Evolutionary conservation across 2,888 invertebrate genomes (phyloP).

Genomic region (Gortyna flavago): DNA sequence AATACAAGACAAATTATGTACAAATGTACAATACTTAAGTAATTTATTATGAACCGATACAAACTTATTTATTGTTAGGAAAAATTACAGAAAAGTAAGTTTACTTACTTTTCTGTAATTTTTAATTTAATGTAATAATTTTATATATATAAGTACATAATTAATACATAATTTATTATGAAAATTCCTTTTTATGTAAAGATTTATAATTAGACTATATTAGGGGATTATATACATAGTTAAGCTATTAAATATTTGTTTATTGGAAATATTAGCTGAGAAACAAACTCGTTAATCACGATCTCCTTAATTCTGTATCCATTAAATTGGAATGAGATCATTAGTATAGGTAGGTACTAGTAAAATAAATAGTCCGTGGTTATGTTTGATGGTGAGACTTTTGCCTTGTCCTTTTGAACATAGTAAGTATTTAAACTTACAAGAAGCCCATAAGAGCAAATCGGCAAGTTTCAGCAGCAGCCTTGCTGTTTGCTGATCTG

Average conservation of each 20-base stretch:
- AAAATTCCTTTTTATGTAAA: neutral
- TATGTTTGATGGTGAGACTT: neutral
- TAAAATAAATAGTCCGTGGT: neutral
- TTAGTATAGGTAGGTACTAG: neutral
- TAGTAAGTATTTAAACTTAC: neutral
- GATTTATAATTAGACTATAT: constrained; percentile 16
- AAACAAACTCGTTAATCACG: constrained; percentile 28
- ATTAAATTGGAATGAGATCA: constrained; percentile 6
- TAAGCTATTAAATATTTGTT: constrained; percentile 25
- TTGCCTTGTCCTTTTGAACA: neutral
- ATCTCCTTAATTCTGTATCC: neutral
- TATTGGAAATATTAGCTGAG: constrained; percentile 4
- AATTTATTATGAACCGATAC: constrained; percentile 27
- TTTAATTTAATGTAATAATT: too few species aligned
- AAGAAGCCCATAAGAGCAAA: neutral
- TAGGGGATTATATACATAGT: too few species aligned
- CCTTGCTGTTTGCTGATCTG: neutral
- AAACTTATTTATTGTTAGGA: neutral
- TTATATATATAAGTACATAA: too few species aligned
- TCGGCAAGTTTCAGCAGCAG: neutral
- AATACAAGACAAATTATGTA: constrained; percentile 14
- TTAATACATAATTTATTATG: too few species aligned
- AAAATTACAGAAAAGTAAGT: neutral
- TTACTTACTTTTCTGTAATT: too few species aligned
- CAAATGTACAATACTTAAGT: too few species aligned